Base-by-base conservation (phyloP, 2,888 invertebrate genomes). In the Erannis defoliaria region DNA sequence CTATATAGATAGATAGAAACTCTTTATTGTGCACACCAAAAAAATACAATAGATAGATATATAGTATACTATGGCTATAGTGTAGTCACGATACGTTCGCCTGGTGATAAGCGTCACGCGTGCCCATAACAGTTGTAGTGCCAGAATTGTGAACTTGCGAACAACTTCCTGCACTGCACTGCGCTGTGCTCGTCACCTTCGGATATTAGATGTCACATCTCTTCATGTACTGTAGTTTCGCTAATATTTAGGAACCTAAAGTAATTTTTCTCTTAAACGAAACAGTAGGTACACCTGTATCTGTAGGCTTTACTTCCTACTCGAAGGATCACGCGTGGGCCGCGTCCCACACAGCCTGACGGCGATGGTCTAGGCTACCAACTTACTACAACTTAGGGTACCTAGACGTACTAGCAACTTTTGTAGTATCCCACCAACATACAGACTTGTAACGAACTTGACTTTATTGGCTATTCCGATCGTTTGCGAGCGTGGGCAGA, bases 321-420 rank as follows among this genome's bases (percentile, higher is more conserved):
- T 21, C 14, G 37, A 50, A 40, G 35, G 18, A 29, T 10, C 26
- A 46, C 38, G 51, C 58, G 58, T 58, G 46, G 51, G 45, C 45
- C 23, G 50, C 57, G 8, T 16, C 58, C 58, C 51, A 58, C 58
- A 51, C 46, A 16, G 3, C 10, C 58, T 21, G 45, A 37, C 38
- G 37, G 38, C 45, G 19, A 21, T 37, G 19, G 29, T 45, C 57
- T 58, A 58, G 50, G 37, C 29, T 37, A 51, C 42, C 50, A 18
- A n/a, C 19, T 33, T 31, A 12, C 19, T 14, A 48, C 42, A 6
- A 14, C 48, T 6, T 48, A 48, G 31, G 19, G 19, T 12, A 40
- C 21, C 21, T 23, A 23, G 21, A 42, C 40, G 16, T 2, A 1
- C 42, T n/a, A 6, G 19, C 12, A 26, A 9, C 26, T 3, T 43